phyloP scores from a whole-genome alignment of 2,888 invertebrate species.

The Orthosia gothica region DNA sequence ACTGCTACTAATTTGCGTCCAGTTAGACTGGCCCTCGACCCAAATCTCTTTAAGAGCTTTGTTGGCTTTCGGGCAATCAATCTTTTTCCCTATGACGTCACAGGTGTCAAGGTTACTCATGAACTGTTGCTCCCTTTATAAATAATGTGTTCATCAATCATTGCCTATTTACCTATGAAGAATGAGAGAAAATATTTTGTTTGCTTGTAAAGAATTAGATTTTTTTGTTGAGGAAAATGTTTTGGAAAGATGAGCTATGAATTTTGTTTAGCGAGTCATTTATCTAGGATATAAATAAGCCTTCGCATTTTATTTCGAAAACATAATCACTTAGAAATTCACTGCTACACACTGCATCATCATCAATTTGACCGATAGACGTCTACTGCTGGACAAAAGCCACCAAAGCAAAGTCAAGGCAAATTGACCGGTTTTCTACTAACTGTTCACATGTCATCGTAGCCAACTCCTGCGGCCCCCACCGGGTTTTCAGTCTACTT shows the following conservation, averaged over 20 bases:
- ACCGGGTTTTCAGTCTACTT: no score
- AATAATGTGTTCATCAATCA: slow-evolving; percentile 65
- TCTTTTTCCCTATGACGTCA: slow-evolving; percentile 77
- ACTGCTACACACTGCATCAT: neutral
- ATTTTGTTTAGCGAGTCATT: slow-evolving; percentile 14
- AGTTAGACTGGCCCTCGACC: no score
- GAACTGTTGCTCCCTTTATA: slow-evolving; percentile 57
- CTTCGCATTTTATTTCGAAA: neutral
- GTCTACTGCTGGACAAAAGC: neutral
- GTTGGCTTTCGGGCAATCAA: slow-evolving; percentile 73
- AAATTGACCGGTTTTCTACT: neutral
- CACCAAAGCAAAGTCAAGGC: neutral
- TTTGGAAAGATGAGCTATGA: slow-evolving; percentile 10
- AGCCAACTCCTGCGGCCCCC: no score
- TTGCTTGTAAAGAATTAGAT: slow-evolving; percentile 28
- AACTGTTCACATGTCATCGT: no score
- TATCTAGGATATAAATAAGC: neutral
- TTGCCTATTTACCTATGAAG: slow-evolving; percentile 50
- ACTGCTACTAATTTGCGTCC: no score
- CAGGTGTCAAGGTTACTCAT: slow-evolving; percentile 80
- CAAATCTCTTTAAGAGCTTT: slow-evolving; percentile 58
- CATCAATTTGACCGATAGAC: neutral
- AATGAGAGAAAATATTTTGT: slow-evolving; percentile 41
- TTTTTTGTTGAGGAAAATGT: slow-evolving; percentile 23
- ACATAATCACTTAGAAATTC: neutral